Evolutionary conservation across 2,888 invertebrate genomes (phyloP).

Genomic region (Carcina quercana): DNA sequence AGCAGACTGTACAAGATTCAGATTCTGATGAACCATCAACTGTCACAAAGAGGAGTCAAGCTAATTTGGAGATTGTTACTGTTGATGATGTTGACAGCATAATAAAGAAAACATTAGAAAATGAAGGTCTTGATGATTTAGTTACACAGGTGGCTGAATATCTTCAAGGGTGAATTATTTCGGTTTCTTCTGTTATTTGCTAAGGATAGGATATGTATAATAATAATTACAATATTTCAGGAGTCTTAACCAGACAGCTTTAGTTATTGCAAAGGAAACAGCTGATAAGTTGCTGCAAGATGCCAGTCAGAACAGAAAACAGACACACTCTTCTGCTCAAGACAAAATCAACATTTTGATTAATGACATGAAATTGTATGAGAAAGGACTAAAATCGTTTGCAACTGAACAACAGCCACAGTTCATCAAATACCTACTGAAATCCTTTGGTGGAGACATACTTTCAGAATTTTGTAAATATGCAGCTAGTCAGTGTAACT

Average conservation of each 20-base stretch:
- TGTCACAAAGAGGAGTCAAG: slow-evolving; percentile 49
- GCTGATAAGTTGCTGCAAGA: slow-evolving; percentile 84
- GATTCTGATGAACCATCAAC: slow-evolving; percentile 78
- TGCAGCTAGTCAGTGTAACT: slow-evolving; percentile 83
- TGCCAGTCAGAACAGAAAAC: slow-evolving; percentile 80
- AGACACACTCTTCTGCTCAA: slow-evolving; percentile 86
- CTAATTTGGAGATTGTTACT: slow-evolving; percentile 77
- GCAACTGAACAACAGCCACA: slow-evolving; percentile 77
- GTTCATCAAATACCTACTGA: slow-evolving; percentile 87
- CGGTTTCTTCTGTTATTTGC: neutral
- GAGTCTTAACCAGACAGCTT: slow-evolving; percentile 78
- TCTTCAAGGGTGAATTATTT: slow-evolving; percentile 72
- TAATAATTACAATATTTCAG: slow-evolving; percentile 43
- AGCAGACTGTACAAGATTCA: slow-evolving; percentile 73
- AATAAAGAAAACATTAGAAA: slow-evolving; percentile 76
- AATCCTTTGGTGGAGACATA: slow-evolving; percentile 88
- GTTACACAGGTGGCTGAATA: slow-evolving; percentile 79
- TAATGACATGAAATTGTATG: slow-evolving; percentile 84
- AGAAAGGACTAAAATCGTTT: slow-evolving; percentile 82
- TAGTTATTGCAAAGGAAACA: slow-evolving; percentile 80
- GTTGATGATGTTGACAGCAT: slow-evolving; percentile 79
- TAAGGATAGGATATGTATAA: slow-evolving; percentile 2
- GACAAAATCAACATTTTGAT: slow-evolving; percentile 86
- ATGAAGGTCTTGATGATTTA: slow-evolving; percentile 84
- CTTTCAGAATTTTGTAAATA: slow-evolving; percentile 86